Evolutionary conservation across 2,888 invertebrate species (phyloP).

Genomic region (Zygothrica quintamaculata): DNA sequence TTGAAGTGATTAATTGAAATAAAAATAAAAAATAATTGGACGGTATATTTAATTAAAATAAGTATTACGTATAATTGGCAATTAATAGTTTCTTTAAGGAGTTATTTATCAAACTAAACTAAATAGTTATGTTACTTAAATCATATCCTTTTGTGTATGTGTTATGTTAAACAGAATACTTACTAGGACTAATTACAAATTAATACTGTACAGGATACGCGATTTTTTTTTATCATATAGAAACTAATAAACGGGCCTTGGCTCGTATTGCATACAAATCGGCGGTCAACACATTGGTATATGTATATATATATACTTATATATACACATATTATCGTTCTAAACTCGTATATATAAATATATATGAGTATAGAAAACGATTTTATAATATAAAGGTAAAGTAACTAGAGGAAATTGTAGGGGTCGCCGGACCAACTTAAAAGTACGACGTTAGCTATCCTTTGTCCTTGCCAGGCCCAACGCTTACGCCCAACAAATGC

Average conservation of each 20-base stretch:
- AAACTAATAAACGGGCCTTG: constrained; percentile 43
- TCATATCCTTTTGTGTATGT: constrained; percentile 21
- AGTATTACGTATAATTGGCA: constrained; percentile 58
- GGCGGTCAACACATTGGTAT: constrained; percentile 58
- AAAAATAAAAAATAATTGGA: constrained; percentile 47
- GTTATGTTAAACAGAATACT: constrained; percentile 29
- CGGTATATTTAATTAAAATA: constrained; percentile 51
- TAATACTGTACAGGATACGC: constrained; percentile 75
- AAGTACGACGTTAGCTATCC: constrained; percentile 84
- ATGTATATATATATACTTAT: constrained; percentile 16
- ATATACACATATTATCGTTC: constrained; percentile 1
- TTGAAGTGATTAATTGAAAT: too few species aligned
- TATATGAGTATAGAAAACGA: constrained; percentile 1
- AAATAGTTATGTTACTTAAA: constrained; percentile 4
- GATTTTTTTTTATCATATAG: constrained; percentile 28
- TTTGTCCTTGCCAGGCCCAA: constrained; percentile 84
- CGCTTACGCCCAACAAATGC: constrained; percentile 86
- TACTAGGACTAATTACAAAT: constrained; percentile 71
- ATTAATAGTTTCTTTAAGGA: constrained; percentile 47
- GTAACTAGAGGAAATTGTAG: constrained; percentile 22
- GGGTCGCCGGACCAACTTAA: constrained; percentile 65
- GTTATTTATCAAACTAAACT: constrained; percentile 11
- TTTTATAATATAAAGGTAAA: too few species aligned
- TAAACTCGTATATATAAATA: constrained; percentile 4
- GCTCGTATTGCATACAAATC: constrained; percentile 54